Conservation (phyloP, 2,888 invertebrate species). For the Hyppa rectilinea region DNA sequence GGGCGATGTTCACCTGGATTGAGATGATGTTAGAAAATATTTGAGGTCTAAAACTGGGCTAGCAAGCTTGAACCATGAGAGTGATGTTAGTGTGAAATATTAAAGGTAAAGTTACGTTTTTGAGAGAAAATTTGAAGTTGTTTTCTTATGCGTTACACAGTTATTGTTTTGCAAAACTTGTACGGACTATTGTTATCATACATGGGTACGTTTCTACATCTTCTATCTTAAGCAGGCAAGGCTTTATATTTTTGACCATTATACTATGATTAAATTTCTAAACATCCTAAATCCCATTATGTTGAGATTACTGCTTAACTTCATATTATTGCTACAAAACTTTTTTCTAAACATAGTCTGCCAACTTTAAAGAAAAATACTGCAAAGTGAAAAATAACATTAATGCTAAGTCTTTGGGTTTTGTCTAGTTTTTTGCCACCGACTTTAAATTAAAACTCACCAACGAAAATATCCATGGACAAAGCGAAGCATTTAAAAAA, state of each 20-base stretch:
- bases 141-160: not conserved
- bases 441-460: too few relatives aligned
- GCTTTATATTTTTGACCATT: not conserved
- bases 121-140: not conserved
- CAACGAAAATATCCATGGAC: too few relatives aligned
- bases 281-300: too few relatives aligned
- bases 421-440: too few relatives aligned
- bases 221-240: not conserved
- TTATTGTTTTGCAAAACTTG: not conserved
- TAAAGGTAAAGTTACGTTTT: not conserved
- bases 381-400: too few relatives aligned
- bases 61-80: not conserved
- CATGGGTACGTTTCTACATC: not conserved
- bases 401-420: too few relatives aligned
- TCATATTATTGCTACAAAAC: slow-evolving; percentile 6
- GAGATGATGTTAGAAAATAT: slow-evolving; percentile 45
- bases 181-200: not conserved
- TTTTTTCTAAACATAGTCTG: too few relatives aligned
- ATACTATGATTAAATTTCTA: too few relatives aligned
- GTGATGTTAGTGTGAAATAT: not conserved
- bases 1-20: slow-evolving; percentile 30
- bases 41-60: slow-evolving; percentile 11
- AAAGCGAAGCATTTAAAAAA: too few relatives aligned
- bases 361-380: too few relatives aligned
- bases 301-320: not conserved